phyloP scores from a whole-genome alignment of 2,797 vertebrate species.

The Phoeniculus purpureus region DNA sequence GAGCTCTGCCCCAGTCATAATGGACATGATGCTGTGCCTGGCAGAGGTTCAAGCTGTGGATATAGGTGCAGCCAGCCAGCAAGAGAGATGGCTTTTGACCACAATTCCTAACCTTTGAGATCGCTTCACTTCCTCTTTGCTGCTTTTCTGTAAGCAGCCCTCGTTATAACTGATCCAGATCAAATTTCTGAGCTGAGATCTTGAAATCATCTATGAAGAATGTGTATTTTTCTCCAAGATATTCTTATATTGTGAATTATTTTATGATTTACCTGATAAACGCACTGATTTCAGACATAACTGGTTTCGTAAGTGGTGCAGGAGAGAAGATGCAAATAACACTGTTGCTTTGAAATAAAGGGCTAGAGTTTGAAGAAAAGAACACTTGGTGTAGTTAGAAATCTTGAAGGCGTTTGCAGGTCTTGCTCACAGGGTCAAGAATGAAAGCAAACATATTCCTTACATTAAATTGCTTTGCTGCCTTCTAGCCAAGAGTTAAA shows the following conservation, averaged over 20 bases:
- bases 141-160: background rate
- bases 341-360: background rate
- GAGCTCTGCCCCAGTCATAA: background rate
- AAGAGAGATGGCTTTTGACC: background rate
- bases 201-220: background rate
- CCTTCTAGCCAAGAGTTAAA: background rate
- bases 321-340: background rate
- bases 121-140: background rate
- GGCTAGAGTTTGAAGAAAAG: background rate
- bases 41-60: background rate
- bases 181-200: constrained; percentile 2
- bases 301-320: background rate
- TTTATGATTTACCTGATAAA: background rate
- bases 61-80: background rate
- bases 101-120: background rate
- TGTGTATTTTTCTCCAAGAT: background rate
- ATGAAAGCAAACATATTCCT: background rate
- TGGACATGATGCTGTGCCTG: background rate
- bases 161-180: background rate
- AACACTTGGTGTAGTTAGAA: background rate
- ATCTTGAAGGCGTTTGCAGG: background rate
- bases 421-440: background rate
- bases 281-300: background rate
- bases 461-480: background rate
- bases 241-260: background rate